phyloP scores from a whole-genome alignment of 2,797 vertebrate species.

The Neopelma chrysocephalum region DNA sequence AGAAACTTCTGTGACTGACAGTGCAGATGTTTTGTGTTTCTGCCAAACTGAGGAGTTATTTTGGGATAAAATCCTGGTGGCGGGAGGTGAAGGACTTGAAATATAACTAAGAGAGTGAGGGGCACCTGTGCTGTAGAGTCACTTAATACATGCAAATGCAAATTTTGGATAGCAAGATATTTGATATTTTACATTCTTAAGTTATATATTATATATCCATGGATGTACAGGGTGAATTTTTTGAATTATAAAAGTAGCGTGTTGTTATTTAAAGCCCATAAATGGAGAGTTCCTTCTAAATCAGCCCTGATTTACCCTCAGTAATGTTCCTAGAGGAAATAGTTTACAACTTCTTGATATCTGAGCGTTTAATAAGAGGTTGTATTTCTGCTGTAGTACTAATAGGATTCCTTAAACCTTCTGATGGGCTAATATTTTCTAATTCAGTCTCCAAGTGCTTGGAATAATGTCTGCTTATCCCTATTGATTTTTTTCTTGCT shows the following conservation, averaged over 20 bases:
- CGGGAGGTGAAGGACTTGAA: not conserved
- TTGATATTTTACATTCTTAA: not conserved
- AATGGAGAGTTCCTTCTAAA: not conserved
- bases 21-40: not conserved
- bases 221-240: not conserved
- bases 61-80: not conserved
- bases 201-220: not conserved
- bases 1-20: not conserved
- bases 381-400: not conserved
- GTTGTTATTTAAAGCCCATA: not conserved
- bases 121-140: not conserved
- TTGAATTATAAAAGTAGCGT: fast-evolving
- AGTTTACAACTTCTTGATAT: not conserved
- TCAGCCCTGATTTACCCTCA: not conserved
- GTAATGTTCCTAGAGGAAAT: not conserved
- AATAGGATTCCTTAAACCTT: not conserved
- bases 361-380: not conserved
- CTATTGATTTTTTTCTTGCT: not conserved
- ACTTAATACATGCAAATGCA: not conserved
- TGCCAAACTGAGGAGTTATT: not conserved
- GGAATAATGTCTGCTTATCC: not conserved
- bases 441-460: not conserved
- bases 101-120: not conserved
- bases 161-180: not conserved
- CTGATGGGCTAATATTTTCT: not conserved